Evolutionary conservation across 64 coral and sea anemone species (phyloP).

Genomic region (Montipora sp.): DNA sequence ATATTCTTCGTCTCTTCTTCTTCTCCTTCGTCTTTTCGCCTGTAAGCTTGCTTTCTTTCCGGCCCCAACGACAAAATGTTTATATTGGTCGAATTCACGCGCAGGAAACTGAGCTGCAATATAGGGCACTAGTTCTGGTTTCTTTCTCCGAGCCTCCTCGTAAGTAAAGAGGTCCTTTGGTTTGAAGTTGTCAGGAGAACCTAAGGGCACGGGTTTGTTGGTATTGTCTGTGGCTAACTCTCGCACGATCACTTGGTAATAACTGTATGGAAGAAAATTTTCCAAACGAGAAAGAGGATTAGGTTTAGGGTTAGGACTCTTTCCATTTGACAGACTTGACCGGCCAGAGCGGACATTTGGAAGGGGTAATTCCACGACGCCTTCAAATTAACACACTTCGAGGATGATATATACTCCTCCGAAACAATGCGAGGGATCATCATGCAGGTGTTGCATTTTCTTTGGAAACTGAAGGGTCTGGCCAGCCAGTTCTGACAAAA

Average conservation of each 20-base stretch:
- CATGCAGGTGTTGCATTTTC: too few relatives aligned
- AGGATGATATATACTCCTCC: too few relatives aligned
- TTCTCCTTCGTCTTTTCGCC: slow-evolving; percentile 43
- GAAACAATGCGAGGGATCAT: too few relatives aligned
- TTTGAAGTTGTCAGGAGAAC: slow-evolving; percentile 44
- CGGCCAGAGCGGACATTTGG: too few relatives aligned
- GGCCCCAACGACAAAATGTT: slow-evolving; percentile 65
- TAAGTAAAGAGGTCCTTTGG: slow-evolving; percentile 65
- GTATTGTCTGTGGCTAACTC: slow-evolving; percentile 58
- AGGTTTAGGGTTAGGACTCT: neutral
- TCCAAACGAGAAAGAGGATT: neutral
- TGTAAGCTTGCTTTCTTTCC: neutral
- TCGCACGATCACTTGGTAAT: slow-evolving; percentile 63
- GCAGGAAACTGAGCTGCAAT: slow-evolving; percentile 76
- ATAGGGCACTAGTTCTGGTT: slow-evolving; percentile 62
- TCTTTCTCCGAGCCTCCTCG: slow-evolving; percentile 55
- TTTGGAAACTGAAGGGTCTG: too few relatives aligned
- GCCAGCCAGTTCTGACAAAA: too few relatives aligned
- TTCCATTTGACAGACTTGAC: too few relatives aligned
- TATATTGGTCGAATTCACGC: slow-evolving; percentile 43
- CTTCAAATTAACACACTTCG: too few relatives aligned
- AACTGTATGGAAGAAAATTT: slow-evolving; percentile 1
- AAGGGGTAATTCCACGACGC: too few relatives aligned
- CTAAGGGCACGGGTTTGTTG: slow-evolving; percentile 24
- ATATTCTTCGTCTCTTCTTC: slow-evolving; percentile 35